Evolutionary conservation across 1,140 invertebrate species (phyloP), one percentile per base, ranked within the genome.

Genomic region (Philopotamus ludificatus): DNA sequence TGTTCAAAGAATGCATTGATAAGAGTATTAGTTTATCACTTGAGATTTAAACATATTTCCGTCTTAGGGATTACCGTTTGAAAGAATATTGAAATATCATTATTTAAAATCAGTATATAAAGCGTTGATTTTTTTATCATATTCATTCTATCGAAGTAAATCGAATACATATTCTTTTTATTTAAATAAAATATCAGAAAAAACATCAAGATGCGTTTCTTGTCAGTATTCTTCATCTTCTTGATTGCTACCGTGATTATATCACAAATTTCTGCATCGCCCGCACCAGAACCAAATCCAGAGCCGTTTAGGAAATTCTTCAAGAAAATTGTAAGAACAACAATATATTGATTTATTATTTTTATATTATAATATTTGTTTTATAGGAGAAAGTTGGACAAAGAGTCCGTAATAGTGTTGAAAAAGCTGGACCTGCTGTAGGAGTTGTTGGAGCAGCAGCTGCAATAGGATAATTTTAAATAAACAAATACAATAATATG

Each of bases 381-480:
- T 73, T 73, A 10, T 70, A 77, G 76, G 74, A 77, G 67, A 72
- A 72, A 57, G 53, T 73, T 2, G 75, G 75, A 4, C 68, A 68
- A 22, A 74, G 73, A 49, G 54, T 77, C 7, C 64, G 76, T 1
- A 72, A 75, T 59, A 73, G 73, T 2, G 53, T 75, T 23, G 74
- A 74, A 60, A 76, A 74, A 45, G 76, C 75, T 3, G 75, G 74
- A 0, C 75, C 75, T 39, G 75, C 75, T 7, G 71, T 76, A 1
- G 66, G 41, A 12, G 74, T 74, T 0, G 60, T 74, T 1, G 69
- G 73, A 16, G 65, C 72, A 66, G 73, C 70, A 1, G 39, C 65
- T 12, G 25, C 58, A 7, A 67, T 74, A n/a, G 65, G 55, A 66
- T 65, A 45, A 63, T 23, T 2, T 2, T 39, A 39, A 39, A n/a